A percentile compares a stretch with the other conserved stretches of the same genome.
Evolutionary conservation across 2,797 vertebrate species (phyloP).

Genomic region (Microctenopoma steveboyesi): DNA sequence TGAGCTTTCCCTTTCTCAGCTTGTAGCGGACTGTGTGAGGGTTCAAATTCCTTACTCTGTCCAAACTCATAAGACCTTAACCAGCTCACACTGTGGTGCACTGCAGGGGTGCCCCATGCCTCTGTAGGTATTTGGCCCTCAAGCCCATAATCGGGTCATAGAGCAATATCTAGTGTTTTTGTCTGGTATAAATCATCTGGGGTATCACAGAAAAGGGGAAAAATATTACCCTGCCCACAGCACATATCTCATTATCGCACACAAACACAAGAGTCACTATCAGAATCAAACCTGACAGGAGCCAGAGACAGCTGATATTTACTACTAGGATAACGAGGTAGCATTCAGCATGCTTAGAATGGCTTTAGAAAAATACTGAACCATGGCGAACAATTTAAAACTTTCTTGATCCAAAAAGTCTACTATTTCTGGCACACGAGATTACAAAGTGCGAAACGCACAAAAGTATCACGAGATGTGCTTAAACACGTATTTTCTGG

Average conservation of each 20-base stretch:
- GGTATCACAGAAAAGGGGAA: conserved; percentile 6
- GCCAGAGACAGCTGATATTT: not conserved
- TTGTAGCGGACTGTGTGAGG: conserved; percentile 69
- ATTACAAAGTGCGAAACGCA: conserved; percentile 8
- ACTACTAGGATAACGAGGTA: not conserved
- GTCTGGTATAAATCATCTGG: conserved; percentile 37
- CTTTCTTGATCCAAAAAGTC: not conserved
- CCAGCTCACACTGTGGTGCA: conserved; percentile 74
- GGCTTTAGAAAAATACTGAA: not conserved
- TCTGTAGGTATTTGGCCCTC: conserved; percentile 58
- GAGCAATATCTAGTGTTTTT: conserved; percentile 43
- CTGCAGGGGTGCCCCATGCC: conserved; percentile 65
- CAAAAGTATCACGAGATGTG: not conserved
- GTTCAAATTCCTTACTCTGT: conserved; percentile 80
- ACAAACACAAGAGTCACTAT: conserved; percentile 1
- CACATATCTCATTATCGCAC: conserved; percentile 5
- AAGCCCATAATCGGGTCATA: conserved; percentile 61
- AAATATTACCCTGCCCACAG: not conserved
- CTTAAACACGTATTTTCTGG: not conserved
- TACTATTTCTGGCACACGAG: not conserved
- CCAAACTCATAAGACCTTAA: conserved; percentile 80
- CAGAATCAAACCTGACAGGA: conserved; percentile 19
- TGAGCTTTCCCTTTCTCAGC: conserved; percentile 77
- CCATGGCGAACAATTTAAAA: not conserved
- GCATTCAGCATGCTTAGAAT: not conserved